Conservation (phyloP, 2,888 invertebrate species). For the Piscicola geometra region DNA sequence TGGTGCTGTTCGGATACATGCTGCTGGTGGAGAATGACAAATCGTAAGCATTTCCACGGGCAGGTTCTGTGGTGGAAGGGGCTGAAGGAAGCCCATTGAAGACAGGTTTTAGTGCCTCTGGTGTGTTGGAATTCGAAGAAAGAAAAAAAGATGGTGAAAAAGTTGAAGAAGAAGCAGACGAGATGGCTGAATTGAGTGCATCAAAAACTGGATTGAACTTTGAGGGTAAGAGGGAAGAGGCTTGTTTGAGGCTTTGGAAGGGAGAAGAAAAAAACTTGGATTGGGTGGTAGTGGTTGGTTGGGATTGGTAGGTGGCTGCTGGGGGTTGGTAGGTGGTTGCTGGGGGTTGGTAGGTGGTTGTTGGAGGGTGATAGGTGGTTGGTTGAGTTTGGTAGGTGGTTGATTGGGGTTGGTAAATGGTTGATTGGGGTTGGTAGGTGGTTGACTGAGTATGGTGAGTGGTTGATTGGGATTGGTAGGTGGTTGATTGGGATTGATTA, state of each 20-base stretch:
- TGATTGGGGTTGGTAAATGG: neutral
- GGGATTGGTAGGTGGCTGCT: neutral
- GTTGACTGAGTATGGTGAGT: neutral
- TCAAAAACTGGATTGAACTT: constrained; percentile 28
- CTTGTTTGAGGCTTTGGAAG: constrained; percentile 19
- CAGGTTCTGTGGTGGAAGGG: neutral
- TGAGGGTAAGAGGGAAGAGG: constrained; percentile 26
- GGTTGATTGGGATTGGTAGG: neutral
- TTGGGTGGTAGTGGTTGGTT: neutral
- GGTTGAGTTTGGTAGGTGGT: neutral
- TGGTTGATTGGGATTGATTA: neutral
- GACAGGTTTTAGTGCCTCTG: neutral
- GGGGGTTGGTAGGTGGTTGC: neutral
- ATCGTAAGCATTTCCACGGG: neutral
- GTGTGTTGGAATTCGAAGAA: neutral
- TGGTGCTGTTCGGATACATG: neutral
- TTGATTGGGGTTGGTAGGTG: neutral
- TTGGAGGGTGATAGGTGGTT: neutral
- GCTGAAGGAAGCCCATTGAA: neutral
- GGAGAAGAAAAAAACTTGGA: constrained; percentile 18
- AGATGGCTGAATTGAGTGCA: constrained; percentile 21
- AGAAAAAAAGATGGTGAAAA: constrained; percentile 10
- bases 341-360: neutral
- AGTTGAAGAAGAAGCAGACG: constrained; percentile 24
- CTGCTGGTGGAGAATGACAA: neutral